These are phyloP conservation scores for Diadumene lineata DNA, from an alignment of 92 coral and sea anemone genomes.

Conservation along the genomic window DNA sequence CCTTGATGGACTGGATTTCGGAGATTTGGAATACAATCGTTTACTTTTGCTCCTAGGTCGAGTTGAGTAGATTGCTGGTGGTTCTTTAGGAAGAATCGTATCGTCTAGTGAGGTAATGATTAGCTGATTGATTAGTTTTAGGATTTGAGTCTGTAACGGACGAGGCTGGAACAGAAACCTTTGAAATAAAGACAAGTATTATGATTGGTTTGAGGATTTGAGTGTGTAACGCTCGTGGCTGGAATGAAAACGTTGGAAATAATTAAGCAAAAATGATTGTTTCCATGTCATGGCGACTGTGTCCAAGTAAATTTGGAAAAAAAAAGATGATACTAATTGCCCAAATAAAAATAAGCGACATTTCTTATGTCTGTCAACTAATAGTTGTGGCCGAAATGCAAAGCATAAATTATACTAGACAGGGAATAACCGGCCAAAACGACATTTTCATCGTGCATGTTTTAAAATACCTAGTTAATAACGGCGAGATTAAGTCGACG, in stretches of 20 bases:
- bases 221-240: no score
- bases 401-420: no score
- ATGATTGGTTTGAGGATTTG: background rate
- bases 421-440: no score
- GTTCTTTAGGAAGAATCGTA: conserved; percentile 5
- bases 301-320: no score
- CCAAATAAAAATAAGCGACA: no score
- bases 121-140: conserved; percentile 61
- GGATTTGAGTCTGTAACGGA: conserved; percentile 55
- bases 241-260: no score
- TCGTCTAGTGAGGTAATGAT: conserved; percentile 69
- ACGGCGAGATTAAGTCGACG: conserved; percentile 52
- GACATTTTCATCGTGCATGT: background rate
- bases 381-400: no score
- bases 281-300: no score
- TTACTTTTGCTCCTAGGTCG: conserved; percentile 39
- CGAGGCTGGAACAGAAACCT: conserved; percentile 71
- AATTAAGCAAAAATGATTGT: no score
- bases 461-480: conserved; percentile 56
- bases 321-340: no score
- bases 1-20: conserved; percentile 56
- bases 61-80: conserved; percentile 17
- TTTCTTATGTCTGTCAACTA: no score
- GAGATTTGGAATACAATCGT: conserved; percentile 45
- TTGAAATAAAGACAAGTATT: background rate